Evolutionary conservation across 1,140 invertebrate species (phyloP).

Genomic region (Brachionus asplanchnoidis): DNA sequence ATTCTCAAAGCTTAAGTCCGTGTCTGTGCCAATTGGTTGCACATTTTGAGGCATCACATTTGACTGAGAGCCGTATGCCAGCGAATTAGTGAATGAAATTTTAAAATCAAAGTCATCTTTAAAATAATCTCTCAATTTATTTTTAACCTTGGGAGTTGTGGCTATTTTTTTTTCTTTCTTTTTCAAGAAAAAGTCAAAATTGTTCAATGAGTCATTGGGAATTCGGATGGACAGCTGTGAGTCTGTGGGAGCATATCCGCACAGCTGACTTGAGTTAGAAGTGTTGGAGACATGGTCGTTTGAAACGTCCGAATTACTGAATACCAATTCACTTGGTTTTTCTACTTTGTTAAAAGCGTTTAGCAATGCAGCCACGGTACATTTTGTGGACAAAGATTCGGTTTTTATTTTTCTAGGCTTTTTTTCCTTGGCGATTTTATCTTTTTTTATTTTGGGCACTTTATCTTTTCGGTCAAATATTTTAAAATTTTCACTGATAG

Average conservation of each 20-base stretch:
- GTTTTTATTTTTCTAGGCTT: neutral
- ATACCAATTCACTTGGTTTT: neutral
- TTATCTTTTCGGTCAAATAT: neutral
- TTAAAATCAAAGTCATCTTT: conserved; percentile 20
- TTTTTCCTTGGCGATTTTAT: conserved; percentile 2
- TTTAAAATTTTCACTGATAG: neutral
- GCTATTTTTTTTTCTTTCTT: neutral
- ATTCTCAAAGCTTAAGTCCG: neutral
- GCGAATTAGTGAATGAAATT: neutral
- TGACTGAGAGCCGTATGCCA: neutral
- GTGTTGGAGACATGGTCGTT: neutral
- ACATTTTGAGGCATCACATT: neutral
- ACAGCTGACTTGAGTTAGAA: neutral
- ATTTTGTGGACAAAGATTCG: conserved; percentile 1
- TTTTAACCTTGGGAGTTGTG: neutral
- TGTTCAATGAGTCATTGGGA: neutral
- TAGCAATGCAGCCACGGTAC: conserved; percentile 9
- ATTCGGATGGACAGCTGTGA: neutral
- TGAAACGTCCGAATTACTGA: neutral
- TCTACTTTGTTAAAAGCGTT: conserved; percentile 1
- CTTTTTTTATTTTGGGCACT: conserved; percentile 1
- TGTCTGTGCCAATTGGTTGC: neutral
- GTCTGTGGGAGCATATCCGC: neutral
- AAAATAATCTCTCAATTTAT: conserved; percentile 29
- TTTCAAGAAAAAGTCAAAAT: conserved; percentile 10